These are phyloP conservation scores for Drosophila melanosoma DNA, from an alignment of 2,888 invertebrate genomes.

Conservation along the genomic window DNA sequence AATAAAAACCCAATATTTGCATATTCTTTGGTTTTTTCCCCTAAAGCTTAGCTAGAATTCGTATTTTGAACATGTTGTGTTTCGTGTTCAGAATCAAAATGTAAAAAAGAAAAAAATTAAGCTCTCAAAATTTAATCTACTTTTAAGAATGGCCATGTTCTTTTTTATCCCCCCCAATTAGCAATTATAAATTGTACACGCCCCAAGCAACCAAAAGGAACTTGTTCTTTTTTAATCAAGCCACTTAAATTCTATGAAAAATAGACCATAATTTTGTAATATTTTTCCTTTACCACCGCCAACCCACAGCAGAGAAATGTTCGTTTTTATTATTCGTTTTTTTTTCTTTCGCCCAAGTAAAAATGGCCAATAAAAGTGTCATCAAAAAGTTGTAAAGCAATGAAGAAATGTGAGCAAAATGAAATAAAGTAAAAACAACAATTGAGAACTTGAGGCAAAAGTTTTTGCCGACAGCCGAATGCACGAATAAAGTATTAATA, in stretches of 20 bases:
- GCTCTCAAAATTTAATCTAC: not conserved
- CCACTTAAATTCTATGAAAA: constrained; percentile 54
- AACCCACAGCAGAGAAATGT: constrained; percentile 40
- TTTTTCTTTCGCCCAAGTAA: constrained; percentile 21
- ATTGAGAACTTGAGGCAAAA: constrained; percentile 54
- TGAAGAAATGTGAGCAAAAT: constrained; percentile 66
- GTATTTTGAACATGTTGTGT: not conserved
- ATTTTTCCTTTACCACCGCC: constrained; percentile 3
- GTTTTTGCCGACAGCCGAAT: constrained; percentile 60
- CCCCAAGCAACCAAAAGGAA: not conserved
- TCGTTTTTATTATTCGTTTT: constrained; percentile 25
- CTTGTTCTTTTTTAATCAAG: constrained; percentile 31
- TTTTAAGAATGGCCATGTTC: constrained; percentile 1
- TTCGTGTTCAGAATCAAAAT: not conserved
- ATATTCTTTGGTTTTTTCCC: not conserved
- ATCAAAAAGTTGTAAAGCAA: constrained; percentile 80
- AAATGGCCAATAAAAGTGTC: constrained; percentile 77
- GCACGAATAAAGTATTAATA: constrained; percentile 49
- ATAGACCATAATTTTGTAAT: constrained; percentile 55
- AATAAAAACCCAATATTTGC: constrained; percentile 2
- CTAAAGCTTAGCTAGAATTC: not conserved
- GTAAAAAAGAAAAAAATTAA: not conserved
- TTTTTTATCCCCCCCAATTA: constrained; percentile 26
- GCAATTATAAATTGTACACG: constrained; percentile 30
- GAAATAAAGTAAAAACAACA: constrained; percentile 36